These are phyloP conservation scores for Petrophora chlorosata DNA, from an alignment of 2,888 invertebrate genomes.

Conservation along the genomic window DNA sequence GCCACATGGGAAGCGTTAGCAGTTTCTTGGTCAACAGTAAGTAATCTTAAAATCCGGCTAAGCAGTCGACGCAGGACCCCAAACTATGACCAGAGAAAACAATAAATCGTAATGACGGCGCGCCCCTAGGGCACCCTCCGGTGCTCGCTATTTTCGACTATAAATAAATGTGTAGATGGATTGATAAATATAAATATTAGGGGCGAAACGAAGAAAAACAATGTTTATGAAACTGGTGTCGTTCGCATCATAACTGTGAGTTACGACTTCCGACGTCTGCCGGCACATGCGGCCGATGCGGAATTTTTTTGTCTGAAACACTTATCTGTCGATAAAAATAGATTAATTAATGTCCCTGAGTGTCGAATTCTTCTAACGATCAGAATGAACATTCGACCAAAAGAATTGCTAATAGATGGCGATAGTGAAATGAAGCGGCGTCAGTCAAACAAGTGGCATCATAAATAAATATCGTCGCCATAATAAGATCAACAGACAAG, in stretches of 20 bases:
- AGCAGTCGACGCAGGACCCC: conserved; percentile 61
- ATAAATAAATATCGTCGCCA: conserved; percentile 77
- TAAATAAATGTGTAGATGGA: conserved; percentile 84
- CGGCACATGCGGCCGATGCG: conserved; percentile 72
- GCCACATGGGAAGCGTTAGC: conserved; percentile 50
- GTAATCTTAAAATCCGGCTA: conserved; percentile 65
- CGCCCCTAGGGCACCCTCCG: conserved; percentile 77
- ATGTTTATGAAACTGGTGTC: conserved; percentile 84
- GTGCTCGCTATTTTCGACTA: conserved; percentile 81
- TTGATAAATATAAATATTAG: conserved; percentile 84
- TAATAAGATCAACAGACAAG: conserved; percentile 79
- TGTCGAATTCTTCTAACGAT: conserved; percentile 34
- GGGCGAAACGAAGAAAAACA: conserved; percentile 83
- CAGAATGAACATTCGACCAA: conserved; percentile 26
- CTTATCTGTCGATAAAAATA: conserved; percentile 57
- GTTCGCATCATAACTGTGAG: conserved; percentile 83
- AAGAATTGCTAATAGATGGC: conserved; percentile 29
- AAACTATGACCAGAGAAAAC: conserved; percentile 79
- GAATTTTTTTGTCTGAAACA: conserved; percentile 68
- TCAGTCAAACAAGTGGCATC: conserved; percentile 71
- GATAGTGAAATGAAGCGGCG: conserved; percentile 59
- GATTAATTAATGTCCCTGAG: conserved; percentile 42
- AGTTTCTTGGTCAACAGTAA: conserved; percentile 52
- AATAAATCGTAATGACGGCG: conserved; percentile 81
- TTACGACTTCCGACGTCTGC: conserved; percentile 82